Evolutionary conservation across 92 coral and sea anemone species (phyloP).

Genomic region (Zoanthus solanderi): DNA sequence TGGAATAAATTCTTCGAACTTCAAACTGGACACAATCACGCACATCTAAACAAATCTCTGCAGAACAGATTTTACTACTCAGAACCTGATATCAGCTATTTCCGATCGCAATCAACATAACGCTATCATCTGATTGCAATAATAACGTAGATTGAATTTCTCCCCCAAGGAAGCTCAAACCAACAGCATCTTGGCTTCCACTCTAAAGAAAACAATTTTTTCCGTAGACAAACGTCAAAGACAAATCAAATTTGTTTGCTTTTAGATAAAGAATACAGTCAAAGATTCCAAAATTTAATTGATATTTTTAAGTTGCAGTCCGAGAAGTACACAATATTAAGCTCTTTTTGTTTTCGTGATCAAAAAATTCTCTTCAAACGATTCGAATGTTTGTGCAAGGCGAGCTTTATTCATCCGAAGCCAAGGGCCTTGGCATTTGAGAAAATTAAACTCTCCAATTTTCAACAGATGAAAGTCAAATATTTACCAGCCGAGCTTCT

Average conservation of each 20-base stretch:
- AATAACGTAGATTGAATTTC: constrained; percentile 31
- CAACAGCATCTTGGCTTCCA: not conserved
- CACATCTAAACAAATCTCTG: constrained; percentile 15
- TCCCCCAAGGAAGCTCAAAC: not conserved
- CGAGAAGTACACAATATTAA: not conserved
- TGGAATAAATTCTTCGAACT: not conserved
- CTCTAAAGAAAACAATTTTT: constrained; percentile 9
- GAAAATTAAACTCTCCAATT: constrained; percentile 22
- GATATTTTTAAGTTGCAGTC: constrained; percentile 15
- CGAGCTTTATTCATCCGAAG: not conserved
- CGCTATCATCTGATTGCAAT: constrained; percentile 26
- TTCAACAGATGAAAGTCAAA: constrained; percentile 31
- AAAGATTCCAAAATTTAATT: constrained; percentile 17
- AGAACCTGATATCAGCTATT: constrained; percentile 30
- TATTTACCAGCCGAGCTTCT: not conserved
- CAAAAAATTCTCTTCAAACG: not conserved
- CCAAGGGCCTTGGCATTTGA: constrained; percentile 3
- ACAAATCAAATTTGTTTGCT: constrained; percentile 29
- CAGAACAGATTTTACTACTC: constrained; percentile 10
- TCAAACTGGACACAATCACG: constrained; percentile 6
- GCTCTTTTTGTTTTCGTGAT: constrained; percentile 26
- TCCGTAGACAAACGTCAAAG: constrained; percentile 6
- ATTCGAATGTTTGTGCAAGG: not conserved
- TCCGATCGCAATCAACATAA: constrained; percentile 34
- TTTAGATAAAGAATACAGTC: constrained; percentile 11